phyloP scores from a whole-genome alignment of 2,888 invertebrate species.

The Glomeris marginata region DNA sequence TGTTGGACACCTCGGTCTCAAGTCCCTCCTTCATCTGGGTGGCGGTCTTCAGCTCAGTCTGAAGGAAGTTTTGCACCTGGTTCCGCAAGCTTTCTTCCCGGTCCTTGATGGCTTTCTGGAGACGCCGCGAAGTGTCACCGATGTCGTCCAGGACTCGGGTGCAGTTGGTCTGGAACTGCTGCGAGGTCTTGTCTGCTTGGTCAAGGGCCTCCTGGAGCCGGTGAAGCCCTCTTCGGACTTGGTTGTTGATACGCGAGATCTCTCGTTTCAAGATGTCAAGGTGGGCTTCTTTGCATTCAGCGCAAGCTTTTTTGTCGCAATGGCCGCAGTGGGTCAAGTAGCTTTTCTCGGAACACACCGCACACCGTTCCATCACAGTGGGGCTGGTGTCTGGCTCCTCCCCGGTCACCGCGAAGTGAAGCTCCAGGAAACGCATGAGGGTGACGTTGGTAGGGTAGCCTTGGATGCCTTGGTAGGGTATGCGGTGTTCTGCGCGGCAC shows the following conservation, averaged over 20 bases:
- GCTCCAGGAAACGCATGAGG: conserved; percentile 79
- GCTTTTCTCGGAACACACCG: conserved; percentile 83
- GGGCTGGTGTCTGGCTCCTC: conserved; percentile 20
- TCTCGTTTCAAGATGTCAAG: conserved; percentile 89
- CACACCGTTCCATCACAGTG: conserved; percentile 44
- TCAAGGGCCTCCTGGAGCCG: conserved; percentile 71
- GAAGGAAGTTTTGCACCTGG: conserved; percentile 69
- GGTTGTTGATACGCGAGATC: conserved; percentile 73
- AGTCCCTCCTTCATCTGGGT: conserved; percentile 81
- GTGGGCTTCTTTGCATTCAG: conserved; percentile 84
- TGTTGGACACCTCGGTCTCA: conserved; percentile 86
- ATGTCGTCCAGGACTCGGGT: conserved; percentile 83
- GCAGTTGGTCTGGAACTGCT: conserved; percentile 75
- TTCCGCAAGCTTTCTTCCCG: conserved; percentile 63
- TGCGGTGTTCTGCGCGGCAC: conserved; percentile 91
- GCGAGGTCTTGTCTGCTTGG: conserved; percentile 63
- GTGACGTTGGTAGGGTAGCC: conserved; percentile 95
- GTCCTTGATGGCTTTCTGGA: conserved; percentile 77
- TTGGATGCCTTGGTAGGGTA: conserved; percentile 86
- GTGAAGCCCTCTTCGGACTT: conserved; percentile 61
- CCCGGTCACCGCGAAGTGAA: conserved; percentile 65
- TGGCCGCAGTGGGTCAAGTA: conserved; percentile 80
- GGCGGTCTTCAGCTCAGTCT: conserved; percentile 70
- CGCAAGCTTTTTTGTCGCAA: conserved; percentile 94
- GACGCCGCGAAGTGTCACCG: conserved; percentile 74